A percentile compares a stretch with the other conserved stretches of the same genome.
Conservation (phyloP, 2,888 invertebrate genomes). For the Microchrysa polita region DNA sequence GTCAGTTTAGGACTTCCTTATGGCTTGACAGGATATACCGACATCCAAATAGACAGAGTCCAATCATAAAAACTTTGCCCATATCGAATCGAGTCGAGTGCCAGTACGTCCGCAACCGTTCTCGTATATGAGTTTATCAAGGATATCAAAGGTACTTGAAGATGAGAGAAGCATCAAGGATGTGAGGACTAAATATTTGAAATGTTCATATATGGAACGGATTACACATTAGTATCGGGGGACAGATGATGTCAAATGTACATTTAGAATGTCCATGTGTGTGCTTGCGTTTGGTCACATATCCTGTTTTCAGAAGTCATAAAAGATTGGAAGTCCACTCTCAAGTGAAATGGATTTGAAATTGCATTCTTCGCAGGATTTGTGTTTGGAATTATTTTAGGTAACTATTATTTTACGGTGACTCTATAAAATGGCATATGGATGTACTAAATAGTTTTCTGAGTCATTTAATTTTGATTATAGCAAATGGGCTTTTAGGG, state of each 20-base stretch:
- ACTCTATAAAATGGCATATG: no score
- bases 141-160: constrained; percentile 3
- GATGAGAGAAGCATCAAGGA: not conserved
- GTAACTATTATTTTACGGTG: no score
- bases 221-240: not conserved
- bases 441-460: no score
- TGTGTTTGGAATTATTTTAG: no score
- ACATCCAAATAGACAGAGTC: not conserved
- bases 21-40: not conserved
- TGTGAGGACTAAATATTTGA: not conserved
- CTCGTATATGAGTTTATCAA: no score
- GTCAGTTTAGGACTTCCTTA: constrained; percentile 31
- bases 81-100: not conserved
- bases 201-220: not conserved
- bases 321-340: constrained; percentile 1
- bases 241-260: not conserved
- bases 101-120: not conserved
- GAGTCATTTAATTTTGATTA: no score
- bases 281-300: not conserved
- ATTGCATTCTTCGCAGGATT: constrained; percentile 12
- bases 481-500: no score
- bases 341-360: not conserved
- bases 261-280: not conserved
- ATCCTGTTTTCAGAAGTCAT: constrained; percentile 15
- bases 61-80: constrained; percentile 27